Conservation (phyloP, 2,113 vertebrate genomes). For the Copsychus sechellarum region DNA sequence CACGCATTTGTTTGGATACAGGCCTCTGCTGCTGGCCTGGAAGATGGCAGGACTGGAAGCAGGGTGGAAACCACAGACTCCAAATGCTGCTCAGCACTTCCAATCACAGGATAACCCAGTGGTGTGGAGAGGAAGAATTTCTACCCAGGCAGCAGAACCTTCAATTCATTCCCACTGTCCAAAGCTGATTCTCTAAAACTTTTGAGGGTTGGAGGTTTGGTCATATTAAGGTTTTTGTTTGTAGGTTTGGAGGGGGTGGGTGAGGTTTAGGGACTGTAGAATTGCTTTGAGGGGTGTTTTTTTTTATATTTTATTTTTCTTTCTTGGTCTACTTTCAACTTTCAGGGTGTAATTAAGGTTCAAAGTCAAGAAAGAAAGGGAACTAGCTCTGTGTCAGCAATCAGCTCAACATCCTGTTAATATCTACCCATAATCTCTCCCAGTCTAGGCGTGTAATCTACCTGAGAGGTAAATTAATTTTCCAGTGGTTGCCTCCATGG, state of each 20-base stretch:
- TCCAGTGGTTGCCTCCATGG: not conserved
- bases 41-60: not conserved
- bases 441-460: not conserved
- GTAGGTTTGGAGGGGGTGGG: not conserved
- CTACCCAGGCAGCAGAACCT: not conserved
- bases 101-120: not conserved
- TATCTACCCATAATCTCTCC: conserved; percentile 20
- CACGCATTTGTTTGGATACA: not conserved
- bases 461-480: conserved; percentile 19
- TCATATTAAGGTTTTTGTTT: not conserved
- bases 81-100: not conserved
- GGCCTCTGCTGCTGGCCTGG: not conserved
- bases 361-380: not conserved
- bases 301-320: not conserved
- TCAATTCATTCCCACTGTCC: not conserved
- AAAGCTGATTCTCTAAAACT: not conserved
- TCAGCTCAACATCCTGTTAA: conserved; percentile 14
- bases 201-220: not conserved
- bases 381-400: not conserved
- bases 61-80: not conserved
- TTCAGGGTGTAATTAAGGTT: conserved; percentile 1
- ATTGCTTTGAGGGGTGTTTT: not conserved
- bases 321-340: not conserved
- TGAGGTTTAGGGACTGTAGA: not conserved
- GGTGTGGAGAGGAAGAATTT: not conserved